These are phyloP conservation scores for Theretra japonica DNA, from an alignment of 2,888 invertebrate species.

Conservation along the genomic window DNA sequence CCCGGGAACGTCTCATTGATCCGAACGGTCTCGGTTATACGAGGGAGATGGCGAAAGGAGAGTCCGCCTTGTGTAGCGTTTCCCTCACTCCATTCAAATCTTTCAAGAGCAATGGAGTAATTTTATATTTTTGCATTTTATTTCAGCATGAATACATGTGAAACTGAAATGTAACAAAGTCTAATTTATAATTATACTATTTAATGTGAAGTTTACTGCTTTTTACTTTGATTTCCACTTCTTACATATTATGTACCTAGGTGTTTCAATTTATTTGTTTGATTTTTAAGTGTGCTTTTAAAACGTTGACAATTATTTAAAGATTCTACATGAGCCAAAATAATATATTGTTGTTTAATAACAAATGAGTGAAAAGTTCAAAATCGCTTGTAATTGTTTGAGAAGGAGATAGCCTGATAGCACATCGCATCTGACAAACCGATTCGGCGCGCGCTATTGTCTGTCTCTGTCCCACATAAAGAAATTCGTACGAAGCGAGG, in stretches of 20 bases:
- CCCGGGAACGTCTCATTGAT: conserved; percentile 83
- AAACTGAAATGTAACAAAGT: background rate
- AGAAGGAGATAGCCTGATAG: conserved; percentile 46
- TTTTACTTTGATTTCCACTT: too few relatives aligned
- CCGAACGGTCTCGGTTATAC: conserved; percentile 75
- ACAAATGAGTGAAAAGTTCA: conserved; percentile 33
- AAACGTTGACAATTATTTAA: background rate
- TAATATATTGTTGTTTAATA: background rate
- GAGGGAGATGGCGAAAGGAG: conserved; percentile 70
- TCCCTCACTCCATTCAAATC: conserved; percentile 57
- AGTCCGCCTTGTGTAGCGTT: conserved; percentile 50
- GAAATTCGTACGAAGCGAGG: conserved; percentile 52
- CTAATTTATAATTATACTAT: too few relatives aligned
- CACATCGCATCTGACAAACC: conserved; percentile 52
- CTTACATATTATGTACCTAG: too few relatives aligned
- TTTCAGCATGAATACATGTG: background rate
- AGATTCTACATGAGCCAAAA: background rate
- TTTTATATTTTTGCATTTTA: background rate
- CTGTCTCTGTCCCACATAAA: conserved; percentile 61
- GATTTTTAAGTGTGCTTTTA: too few relatives aligned
- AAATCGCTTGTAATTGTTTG: conserved; percentile 35
- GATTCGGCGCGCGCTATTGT: conserved; percentile 49
- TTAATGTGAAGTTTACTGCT: too few relatives aligned
- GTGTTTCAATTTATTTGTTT: too few relatives aligned
- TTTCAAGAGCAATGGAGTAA: conserved; percentile 2